phyloP scores from a whole-genome alignment of 2,113 vertebrate genomes.

The Scartelaos histophorus region DNA sequence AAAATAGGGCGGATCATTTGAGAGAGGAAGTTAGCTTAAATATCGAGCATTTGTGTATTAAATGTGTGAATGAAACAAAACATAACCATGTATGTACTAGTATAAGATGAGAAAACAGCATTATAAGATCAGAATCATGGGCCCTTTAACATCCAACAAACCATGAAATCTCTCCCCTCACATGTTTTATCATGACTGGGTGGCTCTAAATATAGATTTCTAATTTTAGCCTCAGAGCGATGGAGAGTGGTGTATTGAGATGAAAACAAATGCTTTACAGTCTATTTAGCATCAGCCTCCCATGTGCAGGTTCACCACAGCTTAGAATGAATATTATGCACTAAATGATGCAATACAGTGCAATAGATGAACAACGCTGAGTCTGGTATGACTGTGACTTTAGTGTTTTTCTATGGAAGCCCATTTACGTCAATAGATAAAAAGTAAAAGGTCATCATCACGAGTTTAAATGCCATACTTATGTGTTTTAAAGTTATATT shows the following conservation, averaged over 20 bases:
- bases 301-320: neutral
- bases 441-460: no score
- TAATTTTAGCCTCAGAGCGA: constrained; percentile 46
- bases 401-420: no score
- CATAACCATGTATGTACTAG: no score
- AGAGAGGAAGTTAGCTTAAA: no score
- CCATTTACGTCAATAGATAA: no score
- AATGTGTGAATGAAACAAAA: no score
- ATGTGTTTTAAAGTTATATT: no score
- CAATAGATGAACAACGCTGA: neutral
- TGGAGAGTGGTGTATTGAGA: neutral
- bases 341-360: neutral
- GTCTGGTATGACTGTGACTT: neutral
- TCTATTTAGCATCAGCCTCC: neutral
- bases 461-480: no score
- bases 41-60: no score
- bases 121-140: no score
- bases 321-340: neutral
- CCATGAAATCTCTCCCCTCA: constrained; percentile 13
- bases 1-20: no score
- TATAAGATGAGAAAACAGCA: no score
- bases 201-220: constrained; percentile 43
- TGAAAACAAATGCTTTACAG: constrained; percentile 7
- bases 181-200: constrained; percentile 27
- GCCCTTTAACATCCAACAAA: constrained; percentile 8